These are phyloP conservation scores for Chironomus tepperi DNA, from an alignment of 1,140 invertebrate genomes.

Conservation along the genomic window DNA sequence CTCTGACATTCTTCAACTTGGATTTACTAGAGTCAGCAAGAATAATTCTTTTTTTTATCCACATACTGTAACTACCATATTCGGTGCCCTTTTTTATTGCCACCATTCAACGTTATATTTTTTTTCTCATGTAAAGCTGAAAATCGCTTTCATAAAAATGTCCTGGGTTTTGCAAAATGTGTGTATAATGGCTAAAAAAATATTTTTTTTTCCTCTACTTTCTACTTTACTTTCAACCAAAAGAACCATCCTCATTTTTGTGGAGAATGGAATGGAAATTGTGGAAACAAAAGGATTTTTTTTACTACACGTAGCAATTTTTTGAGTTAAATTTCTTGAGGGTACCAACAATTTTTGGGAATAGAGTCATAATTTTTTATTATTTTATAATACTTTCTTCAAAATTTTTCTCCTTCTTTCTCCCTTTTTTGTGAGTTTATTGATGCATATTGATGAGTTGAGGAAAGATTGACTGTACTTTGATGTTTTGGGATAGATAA, in stretches of 20 bases:
- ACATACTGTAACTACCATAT: background rate
- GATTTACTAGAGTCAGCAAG: slow-evolving; percentile 7
- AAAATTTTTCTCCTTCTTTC: background rate
- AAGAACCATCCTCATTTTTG: background rate
- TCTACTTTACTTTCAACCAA: background rate
- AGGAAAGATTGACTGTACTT: no score
- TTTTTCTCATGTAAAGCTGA: background rate
- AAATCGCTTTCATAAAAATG: background rate
- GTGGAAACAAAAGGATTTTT: background rate
- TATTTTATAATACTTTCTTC: slow-evolving; percentile 15
- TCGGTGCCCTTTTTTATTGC: background rate
- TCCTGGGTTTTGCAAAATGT: slow-evolving; percentile 3
- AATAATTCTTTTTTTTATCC: background rate
- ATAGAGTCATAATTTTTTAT: slow-evolving; percentile 21
- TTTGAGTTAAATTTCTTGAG: background rate
- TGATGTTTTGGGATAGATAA: no score
- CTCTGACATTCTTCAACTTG: slow-evolving; percentile 7
- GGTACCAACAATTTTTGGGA: slow-evolving; percentile 7
- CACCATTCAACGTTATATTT: background rate
- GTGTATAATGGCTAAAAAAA: background rate
- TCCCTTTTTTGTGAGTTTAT: no score
- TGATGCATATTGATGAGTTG: no score
- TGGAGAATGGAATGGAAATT: slow-evolving; percentile 13
- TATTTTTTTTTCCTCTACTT: background rate
- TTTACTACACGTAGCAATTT: background rate